A percentile compares a stretch with the other conserved stretches of the same genome.
phyloP scores from a whole-genome alignment of 2,797 vertebrate genomes.

The Phataginus tetradactyla region DNA sequence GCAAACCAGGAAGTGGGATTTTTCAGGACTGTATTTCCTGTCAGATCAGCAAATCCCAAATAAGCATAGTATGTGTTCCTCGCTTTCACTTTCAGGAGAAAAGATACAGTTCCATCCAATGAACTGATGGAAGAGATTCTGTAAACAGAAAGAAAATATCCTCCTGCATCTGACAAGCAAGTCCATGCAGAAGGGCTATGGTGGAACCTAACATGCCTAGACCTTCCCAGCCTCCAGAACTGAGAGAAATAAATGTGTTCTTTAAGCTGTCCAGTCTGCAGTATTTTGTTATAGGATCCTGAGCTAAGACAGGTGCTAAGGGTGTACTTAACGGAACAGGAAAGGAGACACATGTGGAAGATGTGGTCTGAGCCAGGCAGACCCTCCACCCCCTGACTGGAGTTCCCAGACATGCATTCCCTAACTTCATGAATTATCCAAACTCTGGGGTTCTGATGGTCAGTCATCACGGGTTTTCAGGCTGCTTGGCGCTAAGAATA shows the following conservation, averaged over 20 bases:
- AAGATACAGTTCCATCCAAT: not conserved
- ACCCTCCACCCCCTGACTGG: not conserved
- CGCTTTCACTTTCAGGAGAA: not conserved
- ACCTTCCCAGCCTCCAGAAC: not conserved
- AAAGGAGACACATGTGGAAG: not conserved
- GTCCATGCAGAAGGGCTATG: not conserved
- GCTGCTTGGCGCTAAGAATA: not conserved
- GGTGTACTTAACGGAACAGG: not conserved
- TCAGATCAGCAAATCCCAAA: not conserved
- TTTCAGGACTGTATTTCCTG: not conserved
- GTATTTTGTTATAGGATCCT: not conserved
- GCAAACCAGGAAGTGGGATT: not conserved
- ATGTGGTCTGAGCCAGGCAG: not conserved
- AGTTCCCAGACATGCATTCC: not conserved
- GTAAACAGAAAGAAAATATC: not conserved
- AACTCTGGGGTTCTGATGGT: not conserved
- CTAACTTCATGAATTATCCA: not conserved
- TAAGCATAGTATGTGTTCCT: not conserved
- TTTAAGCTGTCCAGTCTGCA: not conserved
- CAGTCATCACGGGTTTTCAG: not conserved
- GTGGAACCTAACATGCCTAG: not conserved
- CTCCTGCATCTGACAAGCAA: not conserved
- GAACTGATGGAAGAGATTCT: not conserved
- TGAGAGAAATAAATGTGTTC: not conserved
- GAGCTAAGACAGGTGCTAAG: not conserved